Base-by-base conservation (phyloP, 2,113 vertebrate species). In the Greenwoodochromis staneri region DNA sequence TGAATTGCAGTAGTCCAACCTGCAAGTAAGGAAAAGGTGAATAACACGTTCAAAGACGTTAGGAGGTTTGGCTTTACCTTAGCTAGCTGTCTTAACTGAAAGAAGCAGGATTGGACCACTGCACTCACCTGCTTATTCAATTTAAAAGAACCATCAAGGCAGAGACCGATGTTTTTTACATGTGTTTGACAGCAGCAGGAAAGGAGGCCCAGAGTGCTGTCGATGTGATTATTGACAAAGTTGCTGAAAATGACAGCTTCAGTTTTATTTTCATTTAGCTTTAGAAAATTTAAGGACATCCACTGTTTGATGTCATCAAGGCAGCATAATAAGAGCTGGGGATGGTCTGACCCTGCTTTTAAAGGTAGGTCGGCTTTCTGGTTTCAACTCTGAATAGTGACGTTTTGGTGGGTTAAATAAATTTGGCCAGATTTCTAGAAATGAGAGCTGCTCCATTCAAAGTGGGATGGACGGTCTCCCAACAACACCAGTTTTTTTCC, bases 71-170 rank as follows among this genome's bases (percentile, higher is more conserved):
- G 55, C 55, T 16, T 29, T 59, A 29, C 24, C 7, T 59, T 5
- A 0, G 1, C 55, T 0, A 29, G 55, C 55, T 59, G 55, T 29
- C 8, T 59, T 59, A 59, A 59, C 24, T 59, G 55, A 59, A 59
- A 16, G 55, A 16, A 16, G 8, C 55, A 59, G 24, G 55, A 59
- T 0, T 29, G 54, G 1, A 2, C 0, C 0, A 27, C 24, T 2
- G 55, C 55, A 59, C 55, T 59, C 24, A 29, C 24, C 55, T 16
- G 3, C 24, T 59, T 16, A 9, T 57, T 57, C 24, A 57, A 0
- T 16, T 57, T 29, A 57, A 1, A 29, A 9, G 55, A 57, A 3
- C 13, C 55, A 57, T 16, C 55, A 57, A 16, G 55, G 24, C 13
- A 59, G 21, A 57, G 0, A 2, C 54, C 4, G 2, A 55, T 0